These are phyloP conservation scores for Sphaeridia pumilis DNA, from an alignment of 2,888 invertebrate genomes.

Conservation along the genomic window DNA sequence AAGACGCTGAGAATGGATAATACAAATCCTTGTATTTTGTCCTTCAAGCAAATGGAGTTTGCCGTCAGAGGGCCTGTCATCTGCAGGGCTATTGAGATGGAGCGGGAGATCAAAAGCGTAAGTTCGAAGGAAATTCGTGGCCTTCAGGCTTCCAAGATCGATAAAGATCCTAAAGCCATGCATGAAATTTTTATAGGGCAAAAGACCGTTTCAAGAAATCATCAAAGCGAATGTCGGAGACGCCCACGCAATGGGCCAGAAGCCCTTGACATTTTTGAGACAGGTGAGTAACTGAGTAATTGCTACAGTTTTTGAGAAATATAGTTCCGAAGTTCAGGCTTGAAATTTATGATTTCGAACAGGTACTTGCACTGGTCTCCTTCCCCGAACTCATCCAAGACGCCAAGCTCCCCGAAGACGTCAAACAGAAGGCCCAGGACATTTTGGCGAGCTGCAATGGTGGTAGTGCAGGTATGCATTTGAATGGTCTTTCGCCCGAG, in stretches of 20 bases:
- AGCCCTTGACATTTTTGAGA: constrained; percentile 84
- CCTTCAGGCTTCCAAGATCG: too few species aligned
- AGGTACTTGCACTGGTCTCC: constrained; percentile 67
- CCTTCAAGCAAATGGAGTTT: constrained; percentile 46
- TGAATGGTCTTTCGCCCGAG: too few species aligned
- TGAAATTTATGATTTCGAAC: constrained; percentile 9
- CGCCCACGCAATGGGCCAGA: constrained; percentile 95
- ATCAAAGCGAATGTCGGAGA: constrained; percentile 97
- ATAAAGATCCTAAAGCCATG: too few species aligned
- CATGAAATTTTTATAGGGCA: constrained; percentile 58
- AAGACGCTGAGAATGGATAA: constrained; percentile 38
- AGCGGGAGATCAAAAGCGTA: constrained; percentile 42
- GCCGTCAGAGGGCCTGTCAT: constrained; percentile 49
- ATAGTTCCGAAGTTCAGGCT: background rate
- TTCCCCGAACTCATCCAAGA: constrained; percentile 63
- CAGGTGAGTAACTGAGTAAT: constrained; percentile 51
- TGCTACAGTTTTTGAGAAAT: background rate
- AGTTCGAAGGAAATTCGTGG: too few species aligned
- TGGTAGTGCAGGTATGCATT: constrained; percentile 54
- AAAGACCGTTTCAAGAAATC: constrained; percentile 82
- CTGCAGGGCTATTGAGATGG: constrained; percentile 46
- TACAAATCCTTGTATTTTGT: constrained; percentile 45
- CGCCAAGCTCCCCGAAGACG: constrained; percentile 65
- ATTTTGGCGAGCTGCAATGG: constrained; percentile 62
- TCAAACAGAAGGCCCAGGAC: constrained; percentile 57